A percentile compares a stretch with the other conserved stretches of the same genome.
Evolutionary conservation across 2,797 vertebrate species (phyloP).

Genomic region (Pseudomugil gertrudae): DNA sequence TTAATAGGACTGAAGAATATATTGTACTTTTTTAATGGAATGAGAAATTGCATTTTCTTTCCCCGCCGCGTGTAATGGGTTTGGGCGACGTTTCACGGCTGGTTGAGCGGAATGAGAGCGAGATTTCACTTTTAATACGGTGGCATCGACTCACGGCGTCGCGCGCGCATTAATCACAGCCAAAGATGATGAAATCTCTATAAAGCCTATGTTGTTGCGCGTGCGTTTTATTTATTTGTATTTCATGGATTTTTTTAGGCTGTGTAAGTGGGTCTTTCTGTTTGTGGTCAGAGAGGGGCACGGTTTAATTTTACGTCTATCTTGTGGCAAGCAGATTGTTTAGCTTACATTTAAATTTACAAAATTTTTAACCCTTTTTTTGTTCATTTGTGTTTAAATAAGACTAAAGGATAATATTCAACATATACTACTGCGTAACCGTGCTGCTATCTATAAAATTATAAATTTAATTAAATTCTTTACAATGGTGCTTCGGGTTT

Average conservation of each 20-base stretch:
- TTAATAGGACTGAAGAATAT: constrained; percentile 95
- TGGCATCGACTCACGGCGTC: constrained; percentile 90
- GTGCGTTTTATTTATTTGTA: constrained; percentile 6
- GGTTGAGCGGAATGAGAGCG: constrained; percentile 95
- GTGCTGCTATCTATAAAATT: too few species aligned
- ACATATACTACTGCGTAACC: constrained; percentile 4
- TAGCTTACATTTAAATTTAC: constrained; percentile 19
- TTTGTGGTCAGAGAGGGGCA: constrained; percentile 11
- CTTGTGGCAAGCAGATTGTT: too few species aligned
- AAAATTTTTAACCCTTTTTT: background rate
- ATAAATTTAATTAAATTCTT: too few species aligned
- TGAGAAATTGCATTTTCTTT: constrained; percentile 98
- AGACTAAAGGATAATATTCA: constrained; percentile 27
- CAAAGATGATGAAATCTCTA: constrained; percentile 92
- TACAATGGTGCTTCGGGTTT: too few species aligned
- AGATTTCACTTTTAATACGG: constrained; percentile 93
- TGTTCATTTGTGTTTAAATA: constrained; percentile 46
- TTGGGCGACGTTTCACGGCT: constrained; percentile 94
- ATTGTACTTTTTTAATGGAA: constrained; percentile 92
- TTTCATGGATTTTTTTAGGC: background rate
- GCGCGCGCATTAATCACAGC: constrained; percentile 93
- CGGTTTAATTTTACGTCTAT: constrained; percentile 31
- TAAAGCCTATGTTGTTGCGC: constrained; percentile 72
- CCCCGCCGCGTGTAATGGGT: constrained; percentile 91
- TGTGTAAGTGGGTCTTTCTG: constrained; percentile 3